These are phyloP conservation scores for Sebastes matsubarae DNA, from an alignment of 2,797 vertebrate genomes.

Conservation along the genomic window DNA sequence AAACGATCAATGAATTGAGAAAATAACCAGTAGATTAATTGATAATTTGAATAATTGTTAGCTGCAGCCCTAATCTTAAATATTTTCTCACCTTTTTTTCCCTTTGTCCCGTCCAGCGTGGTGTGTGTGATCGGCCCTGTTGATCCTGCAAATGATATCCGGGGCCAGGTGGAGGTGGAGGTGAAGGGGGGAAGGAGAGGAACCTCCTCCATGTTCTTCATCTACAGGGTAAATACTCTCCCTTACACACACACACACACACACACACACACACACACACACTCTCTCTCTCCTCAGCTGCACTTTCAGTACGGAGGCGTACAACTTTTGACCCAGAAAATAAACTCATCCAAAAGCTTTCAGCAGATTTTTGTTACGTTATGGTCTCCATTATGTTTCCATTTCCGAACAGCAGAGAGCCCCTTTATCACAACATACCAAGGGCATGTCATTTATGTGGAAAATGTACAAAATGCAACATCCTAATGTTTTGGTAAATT, in stretches of 20 bases:
- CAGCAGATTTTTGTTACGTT: conserved; percentile 40
- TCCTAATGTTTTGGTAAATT: conserved; percentile 37
- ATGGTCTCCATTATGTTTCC: conserved; percentile 35
- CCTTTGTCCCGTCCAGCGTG: conserved; percentile 81
- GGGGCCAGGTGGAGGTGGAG: conserved; percentile 83
- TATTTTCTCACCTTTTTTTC: neutral
- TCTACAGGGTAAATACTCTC: conserved; percentile 87
- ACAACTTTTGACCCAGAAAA: conserved; percentile 3
- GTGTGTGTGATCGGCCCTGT: conserved; percentile 86
- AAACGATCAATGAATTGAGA: neutral
- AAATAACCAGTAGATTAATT: neutral
- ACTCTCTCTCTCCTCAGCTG: neutral
- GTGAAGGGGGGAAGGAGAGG: conserved; percentile 86
- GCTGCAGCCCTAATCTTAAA: neutral
- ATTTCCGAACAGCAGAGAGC: conserved; percentile 30
- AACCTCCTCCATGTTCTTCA: conserved; percentile 82
- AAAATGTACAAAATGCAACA: conserved; percentile 24
- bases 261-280: neutral
- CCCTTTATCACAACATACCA: conserved; percentile 42
- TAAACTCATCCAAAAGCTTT: conserved; percentile 25
- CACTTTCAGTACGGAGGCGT: neutral
- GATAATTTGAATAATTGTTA: neutral
- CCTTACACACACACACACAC: neutral
- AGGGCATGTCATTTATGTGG: conserved; percentile 25
- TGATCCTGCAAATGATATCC: neutral